These are phyloP conservation scores for Chrysodeixis includens DNA, from an alignment of 2,888 invertebrate species.

Conservation along the genomic window DNA sequence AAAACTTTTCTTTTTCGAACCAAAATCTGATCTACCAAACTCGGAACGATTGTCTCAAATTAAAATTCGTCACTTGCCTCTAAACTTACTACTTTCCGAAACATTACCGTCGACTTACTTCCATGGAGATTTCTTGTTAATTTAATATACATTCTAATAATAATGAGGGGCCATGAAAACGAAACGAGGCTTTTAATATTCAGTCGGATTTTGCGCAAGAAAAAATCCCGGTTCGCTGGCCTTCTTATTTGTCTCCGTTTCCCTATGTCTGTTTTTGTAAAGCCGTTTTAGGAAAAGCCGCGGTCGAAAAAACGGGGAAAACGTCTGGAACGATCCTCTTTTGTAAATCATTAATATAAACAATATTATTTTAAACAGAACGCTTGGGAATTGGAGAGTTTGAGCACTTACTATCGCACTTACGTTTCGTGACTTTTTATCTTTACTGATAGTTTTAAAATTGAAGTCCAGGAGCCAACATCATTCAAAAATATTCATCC, in stretches of 20 bases:
- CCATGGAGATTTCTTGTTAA: conserved; percentile 57
- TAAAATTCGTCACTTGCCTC: conserved; percentile 7
- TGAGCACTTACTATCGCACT: too few species aligned
- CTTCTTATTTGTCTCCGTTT: conserved; percentile 74
- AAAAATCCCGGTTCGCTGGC: conserved; percentile 66
- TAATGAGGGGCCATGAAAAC: conserved; percentile 69
- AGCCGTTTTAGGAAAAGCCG: conserved; percentile 64
- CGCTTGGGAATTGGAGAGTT: conserved; percentile 32
- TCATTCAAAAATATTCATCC: neutral
- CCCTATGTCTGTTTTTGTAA: conserved; percentile 74
- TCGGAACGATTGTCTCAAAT: conserved; percentile 2
- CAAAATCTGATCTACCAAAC: conserved; percentile 9
- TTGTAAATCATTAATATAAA: conserved; percentile 73
- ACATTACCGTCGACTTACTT: conserved; percentile 21
- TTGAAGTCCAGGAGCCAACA: neutral
- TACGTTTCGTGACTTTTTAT: conserved; percentile 2
- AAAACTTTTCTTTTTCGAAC: neutral
- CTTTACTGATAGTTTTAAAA: neutral
- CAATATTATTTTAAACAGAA: conserved; percentile 64
- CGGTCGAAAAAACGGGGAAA: conserved; percentile 62
- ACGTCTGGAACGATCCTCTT: conserved; percentile 61
- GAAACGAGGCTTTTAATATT: conserved; percentile 75
- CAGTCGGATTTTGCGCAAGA: conserved; percentile 68
- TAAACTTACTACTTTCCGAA: conserved; percentile 16
- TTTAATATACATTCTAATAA: conserved; percentile 69